These are phyloP conservation scores for Monopis laevigella DNA, from an alignment of 2,888 invertebrate species.

Conservation along the genomic window DNA sequence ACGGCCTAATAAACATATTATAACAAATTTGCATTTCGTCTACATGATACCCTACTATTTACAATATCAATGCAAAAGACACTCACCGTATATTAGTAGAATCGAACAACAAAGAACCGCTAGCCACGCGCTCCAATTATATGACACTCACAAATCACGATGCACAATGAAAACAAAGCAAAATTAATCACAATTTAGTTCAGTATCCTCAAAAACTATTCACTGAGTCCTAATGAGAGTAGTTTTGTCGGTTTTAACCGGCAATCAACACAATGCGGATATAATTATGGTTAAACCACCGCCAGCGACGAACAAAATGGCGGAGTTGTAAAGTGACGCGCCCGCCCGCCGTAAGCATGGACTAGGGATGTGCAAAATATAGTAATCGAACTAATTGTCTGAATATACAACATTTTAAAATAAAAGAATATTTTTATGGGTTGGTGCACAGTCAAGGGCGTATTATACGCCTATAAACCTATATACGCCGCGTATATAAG, in stretches of 20 bases:
- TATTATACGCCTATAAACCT: too few species aligned
- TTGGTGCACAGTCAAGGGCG: too few species aligned
- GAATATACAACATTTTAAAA: too few species aligned
- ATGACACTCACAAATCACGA: conserved; percentile 64
- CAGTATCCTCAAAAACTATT: conserved; percentile 39
- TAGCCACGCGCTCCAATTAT: conserved; percentile 67
- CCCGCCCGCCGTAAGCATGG: conserved; percentile 26
- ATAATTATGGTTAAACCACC: conserved; percentile 59
- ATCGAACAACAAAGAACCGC: conserved; percentile 66
- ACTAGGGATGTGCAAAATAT: conserved; percentile 6
- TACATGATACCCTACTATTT: too few species aligned
- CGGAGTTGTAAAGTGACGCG: conserved; percentile 66
- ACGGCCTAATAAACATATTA: too few species aligned
- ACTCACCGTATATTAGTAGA: conserved; percentile 59
- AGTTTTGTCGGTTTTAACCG: conserved; percentile 51
- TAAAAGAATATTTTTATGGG: too few species aligned
- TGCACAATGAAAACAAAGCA: conserved; percentile 47
- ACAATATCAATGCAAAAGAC: conserved; percentile 20
- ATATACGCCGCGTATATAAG: too few species aligned
- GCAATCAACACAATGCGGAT: conserved; percentile 53
- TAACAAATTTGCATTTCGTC: too few species aligned
- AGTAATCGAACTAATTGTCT: too few species aligned
- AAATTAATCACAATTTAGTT: conserved; percentile 43
- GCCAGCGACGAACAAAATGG: conserved; percentile 69
- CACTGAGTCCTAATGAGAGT: conserved; percentile 39